Conservation (phyloP, 2,888 invertebrate genomes). For the Zele albiditarsus region DNA sequence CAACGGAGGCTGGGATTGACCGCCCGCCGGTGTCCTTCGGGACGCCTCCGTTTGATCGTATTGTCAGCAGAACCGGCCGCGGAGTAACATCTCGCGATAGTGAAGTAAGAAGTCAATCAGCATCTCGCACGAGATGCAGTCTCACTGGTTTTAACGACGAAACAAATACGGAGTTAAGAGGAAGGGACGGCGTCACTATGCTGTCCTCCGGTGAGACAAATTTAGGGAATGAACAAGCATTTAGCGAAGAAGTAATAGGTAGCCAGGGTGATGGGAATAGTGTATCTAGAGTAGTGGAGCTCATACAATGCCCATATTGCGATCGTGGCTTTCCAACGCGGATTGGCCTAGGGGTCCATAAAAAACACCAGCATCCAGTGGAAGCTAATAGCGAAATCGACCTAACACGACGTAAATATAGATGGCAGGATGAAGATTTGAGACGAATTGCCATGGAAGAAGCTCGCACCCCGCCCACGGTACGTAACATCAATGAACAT, state of each 20-base stretch:
- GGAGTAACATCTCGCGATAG: neutral
- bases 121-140: too few relatives aligned
- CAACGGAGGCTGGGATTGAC: neutral
- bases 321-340: neutral
- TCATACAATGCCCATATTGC: neutral
- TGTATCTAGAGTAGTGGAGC: neutral
- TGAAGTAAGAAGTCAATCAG: neutral
- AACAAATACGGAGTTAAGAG: neutral
- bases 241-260: too few relatives aligned
- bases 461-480: neutral
- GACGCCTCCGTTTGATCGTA: neutral
- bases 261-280: neutral
- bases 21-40: neutral
- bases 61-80: neutral
- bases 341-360: constrained; percentile 18
- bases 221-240: neutral
- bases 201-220: neutral
- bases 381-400: constrained; percentile 19
- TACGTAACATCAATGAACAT: neutral
- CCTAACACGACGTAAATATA: neutral
- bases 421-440: constrained; percentile 10
- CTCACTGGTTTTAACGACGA: too few relatives aligned
- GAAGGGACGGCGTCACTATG: neutral
- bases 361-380: neutral
- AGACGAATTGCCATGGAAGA: constrained; percentile 13